Evolutionary conservation across 2,113 vertebrate genomes (phyloP).

Genomic region (Choloepus hoffmanni): DNA sequence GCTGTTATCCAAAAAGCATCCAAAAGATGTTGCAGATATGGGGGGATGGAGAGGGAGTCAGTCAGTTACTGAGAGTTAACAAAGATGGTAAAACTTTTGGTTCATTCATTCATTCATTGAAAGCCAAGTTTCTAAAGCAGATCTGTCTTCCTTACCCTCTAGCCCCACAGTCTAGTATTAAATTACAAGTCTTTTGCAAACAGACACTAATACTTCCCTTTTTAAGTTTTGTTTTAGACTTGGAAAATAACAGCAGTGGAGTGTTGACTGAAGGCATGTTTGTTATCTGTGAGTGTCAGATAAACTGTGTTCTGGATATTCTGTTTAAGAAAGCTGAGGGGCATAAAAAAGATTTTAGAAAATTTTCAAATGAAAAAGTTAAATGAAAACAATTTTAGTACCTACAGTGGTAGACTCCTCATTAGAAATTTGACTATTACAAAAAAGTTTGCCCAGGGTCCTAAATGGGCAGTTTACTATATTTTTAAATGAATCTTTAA

Average conservation of each 20-base stretch:
- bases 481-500: slow-evolving; percentile 15
- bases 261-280: neutral
- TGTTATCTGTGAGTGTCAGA: neutral
- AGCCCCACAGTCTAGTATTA: neutral
- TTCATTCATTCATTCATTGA: neutral
- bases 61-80: neutral
- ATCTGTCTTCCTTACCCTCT: neutral
- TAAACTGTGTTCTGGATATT: neutral
- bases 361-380: neutral
- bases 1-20: neutral
- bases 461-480: neutral
- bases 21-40: neutral
- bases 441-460: neutral
- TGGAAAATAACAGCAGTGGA: neutral
- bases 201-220: neutral
- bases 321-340: neutral
- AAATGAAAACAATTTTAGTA: neutral
- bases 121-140: neutral
- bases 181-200: neutral
- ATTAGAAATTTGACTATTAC: neutral
- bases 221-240: neutral
- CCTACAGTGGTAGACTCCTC: neutral
- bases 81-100: neutral
- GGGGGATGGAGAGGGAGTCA: neutral
- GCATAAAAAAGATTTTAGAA: neutral